Evolutionary conservation across 2,113 vertebrate genomes (phyloP).

Genomic region (Hipposideros armiger): DNA sequence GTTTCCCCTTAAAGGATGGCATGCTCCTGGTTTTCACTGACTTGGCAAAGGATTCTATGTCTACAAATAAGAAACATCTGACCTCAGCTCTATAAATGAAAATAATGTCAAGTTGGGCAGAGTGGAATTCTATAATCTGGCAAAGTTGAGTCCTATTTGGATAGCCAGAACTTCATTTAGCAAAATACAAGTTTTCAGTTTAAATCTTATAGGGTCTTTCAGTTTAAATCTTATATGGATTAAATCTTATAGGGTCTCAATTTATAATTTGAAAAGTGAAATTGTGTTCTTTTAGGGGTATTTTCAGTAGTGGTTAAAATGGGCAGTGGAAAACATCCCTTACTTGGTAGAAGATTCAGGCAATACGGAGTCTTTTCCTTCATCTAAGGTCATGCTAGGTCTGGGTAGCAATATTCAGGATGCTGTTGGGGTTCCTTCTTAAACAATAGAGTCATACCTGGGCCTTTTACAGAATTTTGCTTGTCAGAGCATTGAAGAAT

Average conservation of each 20-base stretch:
- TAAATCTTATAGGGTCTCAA: background rate
- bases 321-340: background rate
- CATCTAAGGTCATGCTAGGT: background rate
- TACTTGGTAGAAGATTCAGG: background rate
- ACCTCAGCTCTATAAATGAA: background rate
- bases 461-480: background rate
- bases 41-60: background rate
- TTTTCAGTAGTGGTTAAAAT: slow-evolving; percentile 8
- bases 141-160: background rate
- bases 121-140: background rate
- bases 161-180: background rate
- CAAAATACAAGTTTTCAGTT: slow-evolving; percentile 30
- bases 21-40: background rate
- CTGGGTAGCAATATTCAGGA: background rate
- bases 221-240: background rate
- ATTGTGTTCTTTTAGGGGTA: background rate
- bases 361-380: background rate
- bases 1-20: background rate
- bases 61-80: slow-evolving; percentile 2
- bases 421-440: background rate
- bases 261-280: slow-evolving; percentile 32
- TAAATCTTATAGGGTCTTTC: background rate
- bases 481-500: background rate
- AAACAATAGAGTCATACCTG: background rate
- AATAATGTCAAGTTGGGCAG: background rate